Evolutionary conservation across 2,888 invertebrate species (phyloP), one percentile per base, ranked within the genome.

Genomic region (Drosophila neotestacea): DNA sequence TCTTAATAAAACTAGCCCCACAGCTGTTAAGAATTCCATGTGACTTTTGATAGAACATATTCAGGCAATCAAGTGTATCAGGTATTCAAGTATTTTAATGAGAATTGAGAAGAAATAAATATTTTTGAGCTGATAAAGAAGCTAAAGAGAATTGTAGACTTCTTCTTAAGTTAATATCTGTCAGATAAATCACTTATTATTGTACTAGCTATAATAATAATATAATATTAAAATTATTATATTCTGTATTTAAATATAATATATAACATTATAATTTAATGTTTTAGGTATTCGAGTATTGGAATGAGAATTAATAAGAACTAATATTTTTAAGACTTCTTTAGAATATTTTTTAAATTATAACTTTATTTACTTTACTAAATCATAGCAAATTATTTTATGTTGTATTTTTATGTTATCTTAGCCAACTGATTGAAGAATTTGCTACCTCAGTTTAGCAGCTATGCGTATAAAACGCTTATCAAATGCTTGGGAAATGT

Each of bases 1-100:
- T 86, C 39, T 70, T 41, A 71, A 86, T 86, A 88, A 83, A 88
- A 61, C 41, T 13, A 39, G 51, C 13, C 13, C 36, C 22, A 47
- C 16, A 54, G 30, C 54, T 44, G 58, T 55, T 69, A 50, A 63
- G 28, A 39, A 39, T 60, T 16, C 42, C 60, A 65, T 76, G 75
- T 74, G 71, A 75, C 70, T 52, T 6, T 4, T 22, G 44, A 22
- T 5, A 22, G 34, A 42, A 46, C 13, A 6, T 13, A 36, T 27
- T 38, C n/a, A 51, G n/a, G 30, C 13, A 30, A 27, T 22, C n/a
- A 7, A 41, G 16, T 39, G 22, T 54, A 22, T 22, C 22, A 22
- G n/a, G 30, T 30, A 30, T 38, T 22, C n/a, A 7, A 41, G 16
- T 39, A 32, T 54, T 52, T 11, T 44, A 36, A 36, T 46, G 28